phyloP scores from a whole-genome alignment of 2,888 invertebrate species.

The Caenorhabditis zanzibari region DNA sequence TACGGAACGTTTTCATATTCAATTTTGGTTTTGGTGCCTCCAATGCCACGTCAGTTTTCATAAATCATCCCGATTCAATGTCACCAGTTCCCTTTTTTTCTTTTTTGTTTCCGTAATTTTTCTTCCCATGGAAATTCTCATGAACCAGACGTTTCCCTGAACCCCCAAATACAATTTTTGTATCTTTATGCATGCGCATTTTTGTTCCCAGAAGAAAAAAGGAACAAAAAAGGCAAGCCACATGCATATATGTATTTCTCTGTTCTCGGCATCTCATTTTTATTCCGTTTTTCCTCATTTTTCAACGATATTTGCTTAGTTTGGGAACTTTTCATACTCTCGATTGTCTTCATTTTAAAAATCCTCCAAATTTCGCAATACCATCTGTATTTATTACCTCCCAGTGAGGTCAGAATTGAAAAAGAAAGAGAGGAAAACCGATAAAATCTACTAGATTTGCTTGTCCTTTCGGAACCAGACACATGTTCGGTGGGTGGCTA shows the following conservation, averaged over 20 bases:
- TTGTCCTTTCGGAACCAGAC: too few relatives aligned
- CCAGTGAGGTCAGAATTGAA: too few relatives aligned
- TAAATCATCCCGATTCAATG: conserved; percentile 18
- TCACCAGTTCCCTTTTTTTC: not conserved
- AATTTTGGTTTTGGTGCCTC: not conserved
- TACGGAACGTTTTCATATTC: too few relatives aligned
- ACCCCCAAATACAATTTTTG: too few relatives aligned
- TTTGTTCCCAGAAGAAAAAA: not conserved
- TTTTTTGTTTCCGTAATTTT: not conserved
- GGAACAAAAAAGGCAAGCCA: not conserved
- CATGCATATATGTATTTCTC: not conserved
- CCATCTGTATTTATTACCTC: too few relatives aligned
- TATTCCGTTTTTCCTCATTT: conserved; percentile 2
- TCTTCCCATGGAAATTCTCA: not conserved
- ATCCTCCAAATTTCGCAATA: too few relatives aligned
- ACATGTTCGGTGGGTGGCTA: too few relatives aligned
- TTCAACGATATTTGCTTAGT: not conserved
- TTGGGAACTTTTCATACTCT: not conserved
- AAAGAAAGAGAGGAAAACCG: too few relatives aligned
- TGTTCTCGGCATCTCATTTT: conserved; percentile 6
- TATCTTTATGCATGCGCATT: not conserved
- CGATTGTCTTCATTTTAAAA: not conserved
- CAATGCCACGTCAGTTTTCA: conserved; percentile 5
- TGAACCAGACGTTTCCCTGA: too few relatives aligned
- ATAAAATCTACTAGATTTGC: too few relatives aligned